phyloP scores from a whole-genome alignment of 1,140 invertebrate genomes.

The Cherax quadricarinatus region DNA sequence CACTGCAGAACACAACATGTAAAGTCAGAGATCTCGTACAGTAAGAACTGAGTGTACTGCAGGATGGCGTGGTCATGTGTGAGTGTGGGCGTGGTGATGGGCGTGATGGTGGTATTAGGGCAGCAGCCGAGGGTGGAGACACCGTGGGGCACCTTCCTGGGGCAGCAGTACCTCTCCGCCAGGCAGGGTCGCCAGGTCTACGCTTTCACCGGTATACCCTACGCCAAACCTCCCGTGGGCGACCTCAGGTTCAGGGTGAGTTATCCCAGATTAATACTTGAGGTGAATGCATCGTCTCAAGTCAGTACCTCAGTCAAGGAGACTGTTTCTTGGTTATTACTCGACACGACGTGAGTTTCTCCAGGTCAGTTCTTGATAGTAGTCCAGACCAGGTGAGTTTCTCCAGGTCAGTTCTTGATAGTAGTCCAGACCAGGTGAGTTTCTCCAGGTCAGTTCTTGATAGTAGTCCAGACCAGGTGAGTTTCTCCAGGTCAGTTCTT shows the following conservation, averaged over 20 bases:
- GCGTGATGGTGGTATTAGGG: neutral
- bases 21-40: too few species aligned
- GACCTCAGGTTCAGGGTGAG: constrained; percentile 82
- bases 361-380: neutral
- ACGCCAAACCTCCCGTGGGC: constrained; percentile 82
- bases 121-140: constrained; percentile 60
- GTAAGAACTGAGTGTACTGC: neutral
- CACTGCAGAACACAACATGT: too few species aligned
- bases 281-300: neutral
- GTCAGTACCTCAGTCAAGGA: too few species aligned
- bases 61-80: neutral
- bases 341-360: neutral
- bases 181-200: constrained; percentile 75
- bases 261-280: neutral
- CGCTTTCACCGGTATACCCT: constrained; percentile 83
- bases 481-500: neutral
- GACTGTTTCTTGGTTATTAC: neutral
- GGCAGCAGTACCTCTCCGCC: constrained; percentile 74
- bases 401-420: neutral
- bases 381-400: neutral
- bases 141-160: constrained; percentile 56
- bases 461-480: neutral
- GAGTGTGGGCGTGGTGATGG: neutral
- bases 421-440: too few species aligned
- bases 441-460: neutral